phyloP scores from a whole-genome alignment of 2,888 invertebrate species.

The Pheosia tremula region DNA sequence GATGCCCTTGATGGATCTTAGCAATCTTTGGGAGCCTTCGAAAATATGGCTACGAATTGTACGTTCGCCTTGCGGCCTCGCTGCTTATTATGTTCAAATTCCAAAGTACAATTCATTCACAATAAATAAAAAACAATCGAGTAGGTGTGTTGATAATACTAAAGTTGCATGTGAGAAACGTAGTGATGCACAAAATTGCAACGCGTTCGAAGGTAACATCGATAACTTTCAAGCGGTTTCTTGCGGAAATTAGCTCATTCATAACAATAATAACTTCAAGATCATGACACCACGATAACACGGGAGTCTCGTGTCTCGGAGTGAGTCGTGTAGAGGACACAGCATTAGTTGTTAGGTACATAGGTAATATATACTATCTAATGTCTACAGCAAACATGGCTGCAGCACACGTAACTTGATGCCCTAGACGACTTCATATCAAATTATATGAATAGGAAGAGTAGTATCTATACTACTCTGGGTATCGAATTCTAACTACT shows the following conservation, averaged over 20 bases:
- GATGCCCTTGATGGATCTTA: conserved; percentile 70
- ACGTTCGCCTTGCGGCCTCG: conserved; percentile 3
- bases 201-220: conserved; percentile 16
- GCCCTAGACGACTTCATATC: conserved; percentile 33
- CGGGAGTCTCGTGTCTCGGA: conserved; percentile 43
- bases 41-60: conserved; percentile 21
- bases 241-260: conserved; percentile 26
- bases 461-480: not conserved
- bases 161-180: conserved; percentile 9
- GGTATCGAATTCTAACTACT: conserved; percentile 9
- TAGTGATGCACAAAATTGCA: conserved; percentile 15
- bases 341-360: conserved; percentile 46
- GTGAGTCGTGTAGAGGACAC: conserved; percentile 60
- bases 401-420: conserved; percentile 50
- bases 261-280: conserved; percentile 35
- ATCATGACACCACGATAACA: conserved; percentile 46
- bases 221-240: conserved; percentile 12
- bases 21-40: conserved; percentile 35
- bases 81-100: not conserved
- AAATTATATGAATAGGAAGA: conserved; percentile 21
- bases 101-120: conserved; percentile 4
- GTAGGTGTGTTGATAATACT: conserved; percentile 6
- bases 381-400: conserved; percentile 68
- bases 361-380: conserved; percentile 57
- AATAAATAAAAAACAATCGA: not conserved